A percentile compares a stretch with the other conserved stretches of the same genome.
Conservation (phyloP, 2,888 invertebrate species). For the Hipparchia sbordonii region DNA sequence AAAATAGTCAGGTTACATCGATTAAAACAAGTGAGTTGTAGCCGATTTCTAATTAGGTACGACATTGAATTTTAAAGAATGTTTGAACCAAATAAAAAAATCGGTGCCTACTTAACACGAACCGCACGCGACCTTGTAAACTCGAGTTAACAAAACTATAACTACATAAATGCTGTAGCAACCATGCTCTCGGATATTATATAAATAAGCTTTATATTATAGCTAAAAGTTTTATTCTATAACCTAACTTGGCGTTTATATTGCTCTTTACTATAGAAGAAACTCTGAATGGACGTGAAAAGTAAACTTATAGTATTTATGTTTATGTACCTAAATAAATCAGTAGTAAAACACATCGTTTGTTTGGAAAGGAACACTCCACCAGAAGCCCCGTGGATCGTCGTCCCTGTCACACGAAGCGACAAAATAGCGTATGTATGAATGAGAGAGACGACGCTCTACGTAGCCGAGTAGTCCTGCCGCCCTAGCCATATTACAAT, state of each 20-base stretch:
- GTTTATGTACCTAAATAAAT: no score
- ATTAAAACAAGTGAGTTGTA: not conserved
- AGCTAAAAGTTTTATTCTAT: constrained; percentile 55
- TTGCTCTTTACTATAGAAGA: constrained; percentile 61
- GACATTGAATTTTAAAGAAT: constrained; percentile 43
- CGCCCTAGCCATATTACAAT: no score
- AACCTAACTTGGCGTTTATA: constrained; percentile 76
- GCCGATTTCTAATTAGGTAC: not conserved
- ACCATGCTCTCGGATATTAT: constrained; percentile 35
- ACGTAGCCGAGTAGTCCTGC: no score
- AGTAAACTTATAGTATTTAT: constrained; percentile 23
- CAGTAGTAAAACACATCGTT: no score
- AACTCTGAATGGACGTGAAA: constrained; percentile 44
- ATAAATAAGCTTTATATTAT: constrained; percentile 55
- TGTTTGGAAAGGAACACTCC: no score
- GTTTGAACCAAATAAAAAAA: constrained; percentile 40
- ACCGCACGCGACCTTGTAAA: constrained; percentile 56
- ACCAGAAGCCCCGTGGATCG: no score
- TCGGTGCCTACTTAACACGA: constrained; percentile 41
- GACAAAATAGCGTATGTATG: no score
- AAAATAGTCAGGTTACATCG: not conserved
- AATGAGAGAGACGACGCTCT: no score
- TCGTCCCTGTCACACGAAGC: no score
- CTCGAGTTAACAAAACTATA: constrained; percentile 51
- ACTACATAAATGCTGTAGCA: constrained; percentile 48